Base-by-base conservation (phyloP, 2,888 invertebrate genomes). In the Lampropteryx suffumata region DNA sequence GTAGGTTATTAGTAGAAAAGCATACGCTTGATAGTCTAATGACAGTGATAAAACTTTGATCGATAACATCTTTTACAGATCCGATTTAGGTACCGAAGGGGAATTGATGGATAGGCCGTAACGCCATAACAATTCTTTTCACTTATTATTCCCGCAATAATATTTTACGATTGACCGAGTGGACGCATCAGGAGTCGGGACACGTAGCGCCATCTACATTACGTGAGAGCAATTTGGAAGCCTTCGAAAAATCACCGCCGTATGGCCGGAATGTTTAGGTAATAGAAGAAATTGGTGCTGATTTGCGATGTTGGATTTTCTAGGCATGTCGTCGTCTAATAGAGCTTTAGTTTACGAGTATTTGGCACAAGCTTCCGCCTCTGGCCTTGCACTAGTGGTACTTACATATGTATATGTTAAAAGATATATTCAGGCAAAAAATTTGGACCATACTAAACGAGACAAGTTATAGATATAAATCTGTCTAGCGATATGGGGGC, bases 121-220 rank as follows among this genome's bases (percentile, higher is more conserved):
- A 47, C 11, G 36, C 17, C 27, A 35, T 52, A 53, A 53, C 53
- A 30, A 43, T 44, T 41, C 17, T 53, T 53, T 53, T 53, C 48
- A 53, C 53, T 53, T 53, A 53, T 48, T 47, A 53, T 48, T 35
- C 33, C 43, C 24, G 50, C 54, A 54, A 52, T 62, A 52, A 62
- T 59, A 58, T 63, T 63, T 63, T 59, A 56, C 55, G 61, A 61
- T 50, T 60, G 61, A 59, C 55, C 55, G 57, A 54, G 32, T 36
- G 57, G 52, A 28, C 50, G 33, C 47, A 10, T 39, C 27, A 36
- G 27, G 26, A 55, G 32, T 29, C 57, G 11, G 21, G 14, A 30
- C 64, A 64, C 64, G 64, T 62, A 51, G 34, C 59, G 55, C 55
- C 64, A 59, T 62, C 64, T 59, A 51, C 35, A 57, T 64, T 61